Evolutionary conservation across 2,888 invertebrate genomes (phyloP).

Genomic region (Loripinus fragilis): DNA sequence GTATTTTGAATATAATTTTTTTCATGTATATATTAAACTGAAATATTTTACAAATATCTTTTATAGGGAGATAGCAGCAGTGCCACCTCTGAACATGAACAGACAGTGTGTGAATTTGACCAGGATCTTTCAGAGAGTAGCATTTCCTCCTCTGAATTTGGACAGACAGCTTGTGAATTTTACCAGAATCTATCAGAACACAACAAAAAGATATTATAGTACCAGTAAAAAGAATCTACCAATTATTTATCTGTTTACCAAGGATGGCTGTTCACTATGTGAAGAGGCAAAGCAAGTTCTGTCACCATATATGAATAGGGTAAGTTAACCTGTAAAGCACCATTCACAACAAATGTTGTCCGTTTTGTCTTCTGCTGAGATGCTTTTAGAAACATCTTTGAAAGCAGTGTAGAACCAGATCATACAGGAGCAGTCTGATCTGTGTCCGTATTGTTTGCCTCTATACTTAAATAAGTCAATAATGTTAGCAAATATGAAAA

Average conservation of each 20-base stretch:
- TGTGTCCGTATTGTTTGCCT: no score
- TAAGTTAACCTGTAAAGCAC: no score
- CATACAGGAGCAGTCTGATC: no score
- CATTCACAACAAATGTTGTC: no score
- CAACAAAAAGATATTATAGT: background rate
- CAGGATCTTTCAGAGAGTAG: background rate
- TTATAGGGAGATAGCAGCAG: background rate
- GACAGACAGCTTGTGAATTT: background rate
- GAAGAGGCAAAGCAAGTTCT: conserved; percentile 88
- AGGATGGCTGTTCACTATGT: conserved; percentile 92
- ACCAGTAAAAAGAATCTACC: conserved; percentile 83
- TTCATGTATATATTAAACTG: no score
- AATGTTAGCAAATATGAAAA: no score
- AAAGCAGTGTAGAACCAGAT: no score
- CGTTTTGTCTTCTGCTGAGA: no score
- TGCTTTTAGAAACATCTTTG: no score
- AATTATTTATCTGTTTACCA: conserved; percentile 91
- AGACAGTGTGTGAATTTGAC: background rate
- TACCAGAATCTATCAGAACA: background rate
- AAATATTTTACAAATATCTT: no score
- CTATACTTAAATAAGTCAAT: no score
- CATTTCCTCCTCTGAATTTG: background rate
- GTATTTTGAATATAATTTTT: no score
- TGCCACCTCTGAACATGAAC: background rate
- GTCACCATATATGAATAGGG: conserved; percentile 85